Conservation (phyloP, 2,888 invertebrate genomes). For the Cancer borealis region DNA sequence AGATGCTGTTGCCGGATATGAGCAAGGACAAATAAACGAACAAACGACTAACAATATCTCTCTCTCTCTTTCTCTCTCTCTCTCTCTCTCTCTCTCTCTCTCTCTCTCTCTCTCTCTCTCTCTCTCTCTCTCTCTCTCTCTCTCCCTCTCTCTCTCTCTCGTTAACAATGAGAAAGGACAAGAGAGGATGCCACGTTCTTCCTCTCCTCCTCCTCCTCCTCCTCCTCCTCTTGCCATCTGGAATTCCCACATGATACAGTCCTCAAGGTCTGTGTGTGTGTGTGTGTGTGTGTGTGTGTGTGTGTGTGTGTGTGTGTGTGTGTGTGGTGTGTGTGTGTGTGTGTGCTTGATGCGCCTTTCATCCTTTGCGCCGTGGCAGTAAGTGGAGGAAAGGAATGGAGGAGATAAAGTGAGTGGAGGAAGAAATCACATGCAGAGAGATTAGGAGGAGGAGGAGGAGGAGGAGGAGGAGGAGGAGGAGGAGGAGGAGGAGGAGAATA, state of each 20-base stretch:
- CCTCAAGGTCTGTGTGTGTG: slow-evolving; percentile 27
- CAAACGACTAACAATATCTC: background rate
- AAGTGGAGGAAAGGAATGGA: no score
- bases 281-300: slow-evolving; percentile 40
- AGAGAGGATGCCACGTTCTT: background rate
- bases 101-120: background rate
- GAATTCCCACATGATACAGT: background rate
- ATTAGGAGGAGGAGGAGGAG: background rate
- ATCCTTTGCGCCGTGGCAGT: no score
- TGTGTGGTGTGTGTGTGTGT: slow-evolving; percentile 20
- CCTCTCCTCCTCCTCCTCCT: background rate
- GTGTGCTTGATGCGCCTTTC: background rate
- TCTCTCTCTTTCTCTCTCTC: slow-evolving; percentile 52
- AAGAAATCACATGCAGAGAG: no score
- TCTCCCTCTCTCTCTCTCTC: background rate
- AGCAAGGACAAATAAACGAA: background rate
- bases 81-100: slow-evolving; percentile 55
- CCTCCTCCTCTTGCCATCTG: background rate
- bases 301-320: slow-evolving; percentile 28
- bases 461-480: background rate
- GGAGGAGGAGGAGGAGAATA: background rate
- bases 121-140: background rate
- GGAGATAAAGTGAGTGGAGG: no score
- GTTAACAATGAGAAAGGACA: background rate
- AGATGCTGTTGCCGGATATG: background rate